Base-by-base conservation (phyloP, 92 coral and sea anemone species). In the Porites rus region DNA sequence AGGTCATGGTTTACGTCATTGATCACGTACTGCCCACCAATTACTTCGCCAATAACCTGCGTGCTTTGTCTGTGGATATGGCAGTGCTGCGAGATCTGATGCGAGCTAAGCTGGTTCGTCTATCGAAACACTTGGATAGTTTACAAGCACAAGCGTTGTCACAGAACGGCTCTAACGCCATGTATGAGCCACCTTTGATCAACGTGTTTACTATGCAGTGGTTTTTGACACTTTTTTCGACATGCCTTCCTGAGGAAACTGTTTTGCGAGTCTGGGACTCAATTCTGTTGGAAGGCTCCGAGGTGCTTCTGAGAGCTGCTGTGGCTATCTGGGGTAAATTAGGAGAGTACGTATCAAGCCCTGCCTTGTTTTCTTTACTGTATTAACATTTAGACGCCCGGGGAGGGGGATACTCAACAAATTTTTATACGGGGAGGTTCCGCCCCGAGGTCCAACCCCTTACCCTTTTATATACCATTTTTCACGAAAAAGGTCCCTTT, bases 151-250 rank as follows among this genome's bases (percentile, higher is more conserved):
- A 97, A 65, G 98, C 94, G 58, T 73, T 80, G 59, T 91, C 98
- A 25, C 96, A 95, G 82, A 86, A 92, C 63, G 98, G 92, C 28
- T 81, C 92, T 20, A 80, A 89, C 21, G 89, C 98, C 66, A 90
- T 87, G 84, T 95, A 97, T 38, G 99, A 97, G 56, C 99, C 99
- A 4, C 99, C 99, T n/a, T 91, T 97, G 24, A 95, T 94, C 87
- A 97, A 97, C 61, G 99, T 97, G 20, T 97, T 97, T 81, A 95
- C 99, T 51, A 97, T 97, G 99, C 99, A 97, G 85, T 97, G 99
- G 99, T 97, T 97, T 76, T 90, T 97, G 58, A 97, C 99, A 31
- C 89, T 97, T 62, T 97, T 97, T 82, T 97, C 99, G 4, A 97
- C 99, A 2, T 97, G 98, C 86, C 81, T 97, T 17, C 99, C 99